phyloP scores from a whole-genome alignment of 2,888 invertebrate genomes.

The Punctoribates punctum region DNA sequence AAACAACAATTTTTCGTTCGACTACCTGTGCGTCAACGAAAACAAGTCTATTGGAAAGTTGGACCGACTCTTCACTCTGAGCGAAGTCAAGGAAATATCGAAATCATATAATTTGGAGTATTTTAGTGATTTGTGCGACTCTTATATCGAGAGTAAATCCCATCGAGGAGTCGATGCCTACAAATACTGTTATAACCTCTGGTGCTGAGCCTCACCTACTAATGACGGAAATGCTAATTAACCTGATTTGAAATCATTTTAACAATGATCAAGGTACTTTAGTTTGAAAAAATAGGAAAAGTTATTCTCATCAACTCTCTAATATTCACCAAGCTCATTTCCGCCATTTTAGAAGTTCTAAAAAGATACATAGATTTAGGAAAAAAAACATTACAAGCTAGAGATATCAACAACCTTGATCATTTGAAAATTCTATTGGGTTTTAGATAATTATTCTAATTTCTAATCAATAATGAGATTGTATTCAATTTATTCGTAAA shows the following conservation, averaged over 20 bases:
- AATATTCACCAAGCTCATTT: too few relatives aligned
- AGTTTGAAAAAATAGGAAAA: too few relatives aligned
- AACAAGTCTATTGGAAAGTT: background rate
- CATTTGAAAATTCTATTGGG: too few relatives aligned
- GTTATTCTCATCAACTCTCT: too few relatives aligned
- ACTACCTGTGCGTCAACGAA: background rate
- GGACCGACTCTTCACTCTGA: background rate
- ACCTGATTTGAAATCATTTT: background rate
- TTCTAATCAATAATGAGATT: too few relatives aligned
- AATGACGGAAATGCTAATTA: background rate
- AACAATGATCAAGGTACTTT: background rate
- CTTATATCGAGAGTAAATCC: conserved; percentile 4
- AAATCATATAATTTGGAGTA: background rate
- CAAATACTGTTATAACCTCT: conserved; percentile 17
- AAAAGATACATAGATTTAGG: too few relatives aligned
- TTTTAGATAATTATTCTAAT: too few relatives aligned
- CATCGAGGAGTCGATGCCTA: conserved; percentile 3
- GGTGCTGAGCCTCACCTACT: background rate
- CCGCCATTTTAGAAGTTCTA: too few relatives aligned
- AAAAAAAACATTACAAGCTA: too few relatives aligned
- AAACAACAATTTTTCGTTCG: background rate
- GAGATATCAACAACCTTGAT: too few relatives aligned
- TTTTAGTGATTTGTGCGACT: background rate
- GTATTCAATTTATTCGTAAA: too few relatives aligned
- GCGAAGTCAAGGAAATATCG: background rate